Conservation (phyloP, 1,140 invertebrate species). For the Trichonephila clavata region DNA sequence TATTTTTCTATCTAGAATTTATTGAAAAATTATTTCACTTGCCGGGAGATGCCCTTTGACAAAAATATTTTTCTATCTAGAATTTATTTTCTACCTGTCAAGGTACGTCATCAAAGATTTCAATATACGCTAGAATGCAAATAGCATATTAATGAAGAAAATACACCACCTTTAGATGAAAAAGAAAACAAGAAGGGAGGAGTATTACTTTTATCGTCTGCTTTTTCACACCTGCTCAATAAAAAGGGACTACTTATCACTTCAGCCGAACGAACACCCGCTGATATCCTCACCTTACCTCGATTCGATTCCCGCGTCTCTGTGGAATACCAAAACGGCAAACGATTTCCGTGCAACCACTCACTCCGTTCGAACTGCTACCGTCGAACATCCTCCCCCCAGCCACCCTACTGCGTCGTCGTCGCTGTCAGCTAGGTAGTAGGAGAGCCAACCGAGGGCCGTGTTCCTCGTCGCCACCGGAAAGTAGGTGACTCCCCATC, state of each 20-base stretch:
- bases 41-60: too few relatives aligned
- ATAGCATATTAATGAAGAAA: too few relatives aligned
- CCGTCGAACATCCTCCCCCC: background rate
- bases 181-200: background rate
- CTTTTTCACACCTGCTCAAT: background rate
- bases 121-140: too few relatives aligned
- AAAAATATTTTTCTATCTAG: too few relatives aligned
- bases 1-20: too few relatives aligned
- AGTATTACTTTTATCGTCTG: background rate
- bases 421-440: background rate
- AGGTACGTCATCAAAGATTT: too few relatives aligned
- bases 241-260: background rate
- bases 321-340: slow-evolving; percentile 15
- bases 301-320: background rate
- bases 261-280: too few relatives aligned
- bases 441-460: slow-evolving; percentile 34
- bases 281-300: background rate
- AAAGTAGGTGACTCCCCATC: slow-evolving; percentile 27
- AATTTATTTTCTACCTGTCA: too few relatives aligned
- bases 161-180: too few relatives aligned
- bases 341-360: background rate
- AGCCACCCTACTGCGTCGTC: background rate
- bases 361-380: background rate
- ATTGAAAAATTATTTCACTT: too few relatives aligned
- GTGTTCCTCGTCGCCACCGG: slow-evolving; percentile 23